A percentile compares a stretch with the other conserved stretches of the same genome.
Conservation (phyloP, 2,888 invertebrate species). For the Cantharis nigra region DNA sequence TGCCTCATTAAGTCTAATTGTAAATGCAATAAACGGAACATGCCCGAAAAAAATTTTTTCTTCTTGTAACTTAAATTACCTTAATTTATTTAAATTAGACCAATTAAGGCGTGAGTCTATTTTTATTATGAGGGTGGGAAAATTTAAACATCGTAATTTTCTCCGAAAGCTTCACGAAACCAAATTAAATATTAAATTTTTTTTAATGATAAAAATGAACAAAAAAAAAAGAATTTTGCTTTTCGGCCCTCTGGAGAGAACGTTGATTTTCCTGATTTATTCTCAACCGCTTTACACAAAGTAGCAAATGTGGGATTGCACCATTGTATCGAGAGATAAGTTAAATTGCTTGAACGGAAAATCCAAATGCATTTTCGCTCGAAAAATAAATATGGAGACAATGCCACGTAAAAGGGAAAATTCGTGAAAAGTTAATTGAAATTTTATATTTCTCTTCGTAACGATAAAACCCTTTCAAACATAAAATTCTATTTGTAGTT, state of each 20-base stretch:
- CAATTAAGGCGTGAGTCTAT: not conserved
- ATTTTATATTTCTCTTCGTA: not conserved
- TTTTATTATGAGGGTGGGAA: not conserved
- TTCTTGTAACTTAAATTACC: slow-evolving; percentile 2
- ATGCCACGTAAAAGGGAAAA: not conserved
- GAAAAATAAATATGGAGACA: not conserved
- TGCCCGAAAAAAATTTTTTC: not conserved
- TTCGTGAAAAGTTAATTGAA: not conserved
- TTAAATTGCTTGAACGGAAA: not conserved
- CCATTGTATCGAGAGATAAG: not conserved
- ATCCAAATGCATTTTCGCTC: not conserved
- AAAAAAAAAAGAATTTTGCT: not conserved
- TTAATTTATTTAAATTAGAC: not conserved
- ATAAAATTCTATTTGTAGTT: not conserved
- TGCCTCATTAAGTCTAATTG: slow-evolving; percentile 4
- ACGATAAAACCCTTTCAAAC: not conserved
- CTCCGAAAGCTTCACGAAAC: not conserved
- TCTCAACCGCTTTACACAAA: not conserved
- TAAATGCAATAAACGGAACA: slow-evolving; percentile 1
- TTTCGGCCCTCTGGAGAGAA: not conserved
- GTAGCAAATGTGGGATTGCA: not conserved
- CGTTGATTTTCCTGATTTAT: not conserved
- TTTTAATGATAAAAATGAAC: not conserved
- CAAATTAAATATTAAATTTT: not conserved
- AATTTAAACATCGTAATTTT: not conserved